These are phyloP conservation scores for Drosophila affinis DNA, from an alignment of 2,888 invertebrate genomes.

Conservation along the genomic window DNA sequence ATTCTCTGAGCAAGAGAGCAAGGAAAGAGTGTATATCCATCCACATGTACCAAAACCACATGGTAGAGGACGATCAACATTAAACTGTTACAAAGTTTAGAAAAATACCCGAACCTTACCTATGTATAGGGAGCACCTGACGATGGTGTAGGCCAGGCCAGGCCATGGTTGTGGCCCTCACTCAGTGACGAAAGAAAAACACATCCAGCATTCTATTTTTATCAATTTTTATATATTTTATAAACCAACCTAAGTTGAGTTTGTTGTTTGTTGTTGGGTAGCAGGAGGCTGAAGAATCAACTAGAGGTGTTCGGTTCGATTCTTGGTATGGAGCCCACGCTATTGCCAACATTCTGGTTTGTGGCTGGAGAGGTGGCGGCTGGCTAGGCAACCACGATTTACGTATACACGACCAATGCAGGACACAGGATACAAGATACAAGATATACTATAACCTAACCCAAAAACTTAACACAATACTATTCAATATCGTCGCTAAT, in stretches of 20 bases:
- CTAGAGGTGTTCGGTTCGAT: slow-evolving; percentile 27
- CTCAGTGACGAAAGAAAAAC: slow-evolving; percentile 40
- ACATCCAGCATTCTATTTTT: slow-evolving; percentile 75
- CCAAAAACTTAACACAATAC: slow-evolving; percentile 42
- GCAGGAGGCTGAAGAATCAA: slow-evolving; percentile 43
- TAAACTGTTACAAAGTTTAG: no score
- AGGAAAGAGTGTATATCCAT: background rate
- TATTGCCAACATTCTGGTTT: slow-evolving; percentile 27
- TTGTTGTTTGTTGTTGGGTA: slow-evolving; percentile 66
- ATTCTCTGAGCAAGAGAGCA: background rate
- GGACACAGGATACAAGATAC: slow-evolving; percentile 12
- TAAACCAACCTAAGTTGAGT: slow-evolving; percentile 73
- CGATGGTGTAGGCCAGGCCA: background rate
- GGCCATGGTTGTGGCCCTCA: background rate
- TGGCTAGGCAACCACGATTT: slow-evolving; percentile 16
- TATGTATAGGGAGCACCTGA: no score
- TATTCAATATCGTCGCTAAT: slow-evolving; percentile 29
- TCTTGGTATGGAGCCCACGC: slow-evolving; percentile 2
- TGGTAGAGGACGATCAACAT: no score
- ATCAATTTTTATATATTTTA: slow-evolving; percentile 81
- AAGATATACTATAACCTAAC: slow-evolving; percentile 26
- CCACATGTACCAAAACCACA: background rate
- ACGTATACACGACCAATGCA: background rate
- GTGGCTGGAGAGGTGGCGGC: slow-evolving; percentile 24
- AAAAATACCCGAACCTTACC: no score